Evolutionary conservation across 2,113 vertebrate species (phyloP).

Genomic region (Hystrix cristata): DNA sequence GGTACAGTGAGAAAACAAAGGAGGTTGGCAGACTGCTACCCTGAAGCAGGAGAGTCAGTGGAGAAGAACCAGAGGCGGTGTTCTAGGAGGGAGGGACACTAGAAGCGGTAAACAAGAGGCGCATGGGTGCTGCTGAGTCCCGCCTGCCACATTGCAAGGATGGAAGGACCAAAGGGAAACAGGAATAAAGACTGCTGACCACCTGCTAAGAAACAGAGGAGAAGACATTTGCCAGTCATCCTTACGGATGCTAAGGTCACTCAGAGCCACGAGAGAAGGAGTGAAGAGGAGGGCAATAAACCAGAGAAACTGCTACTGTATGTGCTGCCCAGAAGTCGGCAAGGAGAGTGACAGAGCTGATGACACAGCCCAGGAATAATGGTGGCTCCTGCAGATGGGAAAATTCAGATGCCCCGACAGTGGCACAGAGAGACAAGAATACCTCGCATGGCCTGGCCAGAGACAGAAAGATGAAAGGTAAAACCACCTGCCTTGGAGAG

Average conservation of each 20-base stretch:
- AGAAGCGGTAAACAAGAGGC: neutral
- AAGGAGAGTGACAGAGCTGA: neutral
- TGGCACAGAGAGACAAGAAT: neutral
- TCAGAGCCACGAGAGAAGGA: neutral
- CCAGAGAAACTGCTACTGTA: neutral
- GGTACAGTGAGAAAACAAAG: neutral
- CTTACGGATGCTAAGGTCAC: neutral
- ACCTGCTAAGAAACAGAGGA: neutral
- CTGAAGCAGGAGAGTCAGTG: neutral
- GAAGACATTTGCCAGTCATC: neutral
- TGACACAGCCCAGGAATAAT: neutral
- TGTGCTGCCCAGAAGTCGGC: neutral
- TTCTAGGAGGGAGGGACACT: neutral
- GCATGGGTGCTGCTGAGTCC: neutral
- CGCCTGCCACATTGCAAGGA: neutral
- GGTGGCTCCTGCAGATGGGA: neutral
- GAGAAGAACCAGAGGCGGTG: neutral
- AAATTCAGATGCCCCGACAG: neutral
- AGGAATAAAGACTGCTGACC: neutral
- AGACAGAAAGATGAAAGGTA: neutral
- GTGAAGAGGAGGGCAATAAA: neutral
- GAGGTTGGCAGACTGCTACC: neutral
- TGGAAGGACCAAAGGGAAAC: neutral
- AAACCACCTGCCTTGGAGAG: neutral
- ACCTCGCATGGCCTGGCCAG: neutral